Evolutionary conservation across 1,140 invertebrate species (phyloP), one percentile per base, ranked within the genome.

Genomic region (Leptinotarsa defecta): DNA sequence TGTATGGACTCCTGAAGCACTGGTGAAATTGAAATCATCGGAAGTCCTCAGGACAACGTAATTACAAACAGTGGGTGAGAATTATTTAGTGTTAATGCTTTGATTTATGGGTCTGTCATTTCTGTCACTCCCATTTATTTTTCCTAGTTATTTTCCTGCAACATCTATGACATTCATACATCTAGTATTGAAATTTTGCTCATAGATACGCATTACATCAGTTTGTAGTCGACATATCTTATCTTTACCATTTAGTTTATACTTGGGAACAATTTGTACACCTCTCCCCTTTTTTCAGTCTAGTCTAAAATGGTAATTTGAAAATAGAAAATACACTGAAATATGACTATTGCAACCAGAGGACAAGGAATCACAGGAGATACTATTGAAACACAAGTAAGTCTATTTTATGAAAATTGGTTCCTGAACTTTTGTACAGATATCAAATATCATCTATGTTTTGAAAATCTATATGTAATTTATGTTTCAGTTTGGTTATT

Each of bases 311-410:
- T 81, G 80, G 68, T 77, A 74, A 71, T 80, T 70, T 83, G 78
- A 81, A 78, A 76, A 73, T 68, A 78, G 78, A 81, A 78, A 76
- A 73, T 68, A 78, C 74, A 76, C 63, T 68, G 22, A 78, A 80
- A 82, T 76, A 91, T 91, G 90, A 91, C 90, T 81, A 90, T 91
- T 84, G 88, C 89, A 85, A 90, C 89, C 57, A 88, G 89, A 85
- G 89, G 89, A 83, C 89, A 90, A 85, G 89, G 88, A 83, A 86
- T 89, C 76, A 86, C 87, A 76, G 87, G 89, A 78, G 89, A 90
- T 81, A 87, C 85, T 81, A 88, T 88, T 76, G 88, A 89, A 83
- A 88, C 85, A 80, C 88, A 89, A 85, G 89, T 89, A 82, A 83
- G 72, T 73, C 6, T 57, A 17, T 34, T 34, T 34, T 34, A 34